Evolutionary conservation across 2,113 vertebrate species (phyloP).

Genomic region (Axis porcinus): DNA sequence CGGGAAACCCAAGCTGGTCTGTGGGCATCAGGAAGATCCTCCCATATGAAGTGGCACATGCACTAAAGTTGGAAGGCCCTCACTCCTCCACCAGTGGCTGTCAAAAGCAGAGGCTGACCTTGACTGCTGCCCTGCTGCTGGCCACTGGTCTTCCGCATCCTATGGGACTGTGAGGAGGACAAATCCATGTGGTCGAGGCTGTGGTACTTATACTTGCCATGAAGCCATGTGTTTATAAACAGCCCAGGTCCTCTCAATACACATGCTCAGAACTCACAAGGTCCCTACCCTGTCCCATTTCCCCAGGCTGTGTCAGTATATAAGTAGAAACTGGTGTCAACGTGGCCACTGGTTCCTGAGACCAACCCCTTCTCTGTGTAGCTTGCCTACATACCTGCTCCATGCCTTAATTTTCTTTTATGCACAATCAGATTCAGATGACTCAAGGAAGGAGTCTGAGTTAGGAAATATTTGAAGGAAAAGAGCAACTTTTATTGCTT

Average conservation of each 20-base stretch:
- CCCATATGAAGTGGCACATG: fast-evolving
- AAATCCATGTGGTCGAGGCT: background rate
- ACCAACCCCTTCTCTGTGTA: background rate
- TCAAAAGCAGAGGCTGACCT: background rate
- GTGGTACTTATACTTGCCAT: fast-evolving
- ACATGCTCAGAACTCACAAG: background rate
- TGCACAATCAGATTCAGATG: background rate
- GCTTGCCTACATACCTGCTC: background rate
- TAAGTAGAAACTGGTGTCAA: background rate
- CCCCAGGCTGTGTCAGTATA: background rate
- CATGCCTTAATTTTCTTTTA: background rate
- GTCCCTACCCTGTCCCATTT: background rate
- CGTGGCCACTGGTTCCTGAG: background rate
- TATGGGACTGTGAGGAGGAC: background rate
- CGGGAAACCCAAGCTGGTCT: background rate
- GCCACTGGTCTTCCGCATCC: background rate
- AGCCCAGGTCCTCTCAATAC: background rate
- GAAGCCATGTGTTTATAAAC: too few species aligned
- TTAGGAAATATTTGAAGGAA: background rate
- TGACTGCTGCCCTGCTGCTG: background rate
- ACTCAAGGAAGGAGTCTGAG: background rate
- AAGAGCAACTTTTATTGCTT: background rate
- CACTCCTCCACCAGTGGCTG: too few species aligned
- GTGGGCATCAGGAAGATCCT: background rate
- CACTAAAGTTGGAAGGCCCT: background rate